Base-by-base conservation (phyloP, 2,888 invertebrate genomes). In the Luffia ferchaultella region DNA sequence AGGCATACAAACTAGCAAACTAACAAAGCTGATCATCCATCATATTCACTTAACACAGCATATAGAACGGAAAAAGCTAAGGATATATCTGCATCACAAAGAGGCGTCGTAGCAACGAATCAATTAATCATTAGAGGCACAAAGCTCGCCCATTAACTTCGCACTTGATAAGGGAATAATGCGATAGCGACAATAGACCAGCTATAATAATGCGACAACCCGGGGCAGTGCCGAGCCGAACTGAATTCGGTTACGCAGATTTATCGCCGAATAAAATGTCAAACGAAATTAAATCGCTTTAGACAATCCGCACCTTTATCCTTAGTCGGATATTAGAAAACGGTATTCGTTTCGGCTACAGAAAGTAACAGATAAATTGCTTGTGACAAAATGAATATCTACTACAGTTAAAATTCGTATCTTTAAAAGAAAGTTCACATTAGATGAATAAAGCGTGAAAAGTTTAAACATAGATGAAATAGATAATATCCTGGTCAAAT, bases 131-230 rank as follows among this genome's bases (percentile, higher is more conserved):
- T 80, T 75, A 57, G 60, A 70, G 60, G 70, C 71, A 82, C 79
- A 82, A 82, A 72, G 80, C 75, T 72, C 61, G 72, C 74, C 79
- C 80, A 80, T 83, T 83, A 82, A 79, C 78, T 79, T 78, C 71
- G 68, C 71, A 75, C 73, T 79, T 78, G 79, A 80, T 80, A 78
- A 79, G 76, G 76, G 80, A 75, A 78, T 78, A 78, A 77, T 75
- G 70, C 70, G 71, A 68, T 65, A 66, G 67, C 65, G 69, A 80
- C 78, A 80, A 80, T 74, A 65, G 73, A 58, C 62, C 60, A 65
- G 62, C 71, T 70, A 69, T 75, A 74, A 70, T 64, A 67, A n/a
- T 70, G 73, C 70, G 73, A 76, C 74, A 72, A 65, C 72, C 68
- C 67, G 61, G 40, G 45, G 40, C 45, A 20, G 12, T 20, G 17